Evolutionary conservation across 92 coral and sea anemone genomes (phyloP).

Genomic region (Heteractis magnifica): DNA sequence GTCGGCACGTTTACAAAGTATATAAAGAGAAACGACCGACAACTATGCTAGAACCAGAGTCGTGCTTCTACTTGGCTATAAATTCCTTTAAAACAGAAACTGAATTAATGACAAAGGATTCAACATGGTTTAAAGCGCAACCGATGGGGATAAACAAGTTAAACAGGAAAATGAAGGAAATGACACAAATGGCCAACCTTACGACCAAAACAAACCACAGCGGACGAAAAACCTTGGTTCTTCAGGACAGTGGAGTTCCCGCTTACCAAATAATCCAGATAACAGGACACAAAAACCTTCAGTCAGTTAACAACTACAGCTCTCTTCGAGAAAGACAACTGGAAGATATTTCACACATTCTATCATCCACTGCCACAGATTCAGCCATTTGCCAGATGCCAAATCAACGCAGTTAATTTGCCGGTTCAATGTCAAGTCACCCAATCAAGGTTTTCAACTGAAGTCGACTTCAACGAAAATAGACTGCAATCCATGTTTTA

Average conservation of each 20-base stretch:
- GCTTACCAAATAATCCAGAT: slow-evolving; percentile 52
- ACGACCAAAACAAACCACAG: slow-evolving; percentile 39
- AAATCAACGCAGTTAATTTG: not conserved
- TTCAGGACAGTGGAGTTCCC: slow-evolving; percentile 42
- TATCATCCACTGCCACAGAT: slow-evolving; percentile 1
- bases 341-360: slow-evolving; percentile 31
- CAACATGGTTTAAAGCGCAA: slow-evolving; percentile 42
- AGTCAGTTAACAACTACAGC: slow-evolving; percentile 53
- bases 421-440: not conserved
- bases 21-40: too few species aligned
- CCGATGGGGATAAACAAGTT: slow-evolving; percentile 42
- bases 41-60: not conserved
- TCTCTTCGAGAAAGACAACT: slow-evolving; percentile 43
- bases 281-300: slow-evolving; percentile 59
- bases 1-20: not conserved
- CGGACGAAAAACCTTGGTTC: slow-evolving; percentile 47
- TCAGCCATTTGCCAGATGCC: not conserved
- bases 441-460: slow-evolving; percentile 1
- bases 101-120: not conserved
- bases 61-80: too few species aligned
- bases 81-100: too few species aligned
- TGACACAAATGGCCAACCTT: slow-evolving; percentile 3
- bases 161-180: not conserved
- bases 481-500: slow-evolving; percentile 16
- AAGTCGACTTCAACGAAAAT: not conserved